Conservation (phyloP, 2,797 vertebrate genomes). For the Morelia viridis region DNA sequence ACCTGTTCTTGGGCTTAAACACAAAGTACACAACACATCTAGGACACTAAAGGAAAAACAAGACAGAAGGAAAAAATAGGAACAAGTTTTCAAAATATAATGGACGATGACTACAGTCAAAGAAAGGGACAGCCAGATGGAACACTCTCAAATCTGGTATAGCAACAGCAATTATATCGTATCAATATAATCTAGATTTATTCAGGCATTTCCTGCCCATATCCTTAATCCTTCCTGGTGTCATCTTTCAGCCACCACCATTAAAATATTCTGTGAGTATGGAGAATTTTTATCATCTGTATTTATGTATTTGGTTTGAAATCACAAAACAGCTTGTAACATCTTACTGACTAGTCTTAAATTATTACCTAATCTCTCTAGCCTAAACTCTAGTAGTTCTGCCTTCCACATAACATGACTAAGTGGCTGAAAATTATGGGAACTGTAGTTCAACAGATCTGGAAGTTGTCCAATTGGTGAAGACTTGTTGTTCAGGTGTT, state of each 20-base stretch:
- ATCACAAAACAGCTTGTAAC: neutral
- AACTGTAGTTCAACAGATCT: neutral
- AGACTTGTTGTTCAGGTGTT: too few relatives aligned
- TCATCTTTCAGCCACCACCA: neutral
- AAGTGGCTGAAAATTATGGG: neutral
- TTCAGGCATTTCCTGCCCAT: neutral
- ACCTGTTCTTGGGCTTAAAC: neutral
- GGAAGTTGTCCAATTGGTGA: neutral
- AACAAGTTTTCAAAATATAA: neutral
- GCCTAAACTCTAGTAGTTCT: neutral
- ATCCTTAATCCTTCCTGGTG: neutral
- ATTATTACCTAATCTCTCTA: neutral
- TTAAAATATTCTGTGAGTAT: neutral
- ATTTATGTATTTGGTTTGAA: neutral
- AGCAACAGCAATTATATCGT: neutral
- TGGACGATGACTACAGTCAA: neutral
- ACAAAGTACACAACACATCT: neutral
- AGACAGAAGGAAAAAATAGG: neutral
- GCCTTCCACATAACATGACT: neutral
- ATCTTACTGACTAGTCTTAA: neutral
- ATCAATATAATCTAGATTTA: neutral
- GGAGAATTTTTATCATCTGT: neutral
- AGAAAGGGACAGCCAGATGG: neutral
- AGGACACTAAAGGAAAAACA: neutral
- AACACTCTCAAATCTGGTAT: neutral